These are phyloP conservation scores for sheep (Ovis aries) DNA, from an alignment of 2,113 vertebrate species.

Conservation along the genomic window ARS-UI_Ramb_v3.0 NC_056074.1:26022501-26023000, in stretches of 20 bases:
- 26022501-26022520: background rate
- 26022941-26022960: background rate
- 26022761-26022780: conserved; percentile 32
- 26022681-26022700: conserved; percentile 57
- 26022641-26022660: conserved; percentile 27
- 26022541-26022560: conserved; percentile 5
- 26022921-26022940: background rate
- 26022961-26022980: background rate
- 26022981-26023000: background rate
- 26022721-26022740: conserved; percentile 57
- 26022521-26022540: conserved; percentile 50
- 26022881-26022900: conserved; percentile 47
- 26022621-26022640: conserved; percentile 63
- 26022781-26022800: background rate
- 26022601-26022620: conserved; percentile 40
- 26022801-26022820: conserved; percentile 38
- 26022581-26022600: conserved; percentile 60
- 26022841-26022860: conserved; percentile 44
- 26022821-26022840: background rate
- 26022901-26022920: conserved; percentile 29
- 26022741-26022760: conserved; percentile 31
- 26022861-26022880: background rate
- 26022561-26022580: conserved; percentile 40
- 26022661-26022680: conserved; percentile 59
- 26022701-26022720: conserved; percentile 27